Conservation (phyloP, 2,797 vertebrate genomes). For the Pseudochaenichthys georgianus region DNA sequence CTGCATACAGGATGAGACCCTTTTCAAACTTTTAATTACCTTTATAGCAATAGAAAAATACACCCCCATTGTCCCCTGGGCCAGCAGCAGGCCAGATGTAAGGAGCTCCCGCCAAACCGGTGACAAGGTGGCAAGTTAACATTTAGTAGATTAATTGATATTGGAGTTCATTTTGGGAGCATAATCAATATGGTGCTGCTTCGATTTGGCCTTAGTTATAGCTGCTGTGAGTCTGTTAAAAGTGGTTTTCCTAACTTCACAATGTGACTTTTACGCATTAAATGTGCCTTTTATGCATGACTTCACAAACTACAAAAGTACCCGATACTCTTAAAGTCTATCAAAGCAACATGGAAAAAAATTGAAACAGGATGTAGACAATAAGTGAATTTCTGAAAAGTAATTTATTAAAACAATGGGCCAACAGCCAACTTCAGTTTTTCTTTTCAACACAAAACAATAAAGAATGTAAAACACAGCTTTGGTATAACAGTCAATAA, state of each 20-base stretch:
- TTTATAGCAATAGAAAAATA: slow-evolving; percentile 86
- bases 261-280: slow-evolving; percentile 23
- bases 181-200: neutral
- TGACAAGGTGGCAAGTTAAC: slow-evolving; percentile 50
- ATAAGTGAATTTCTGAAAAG: slow-evolving; percentile 59
- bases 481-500: slow-evolving; percentile 92
- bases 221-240: neutral
- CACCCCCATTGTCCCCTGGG: slow-evolving; percentile 74
- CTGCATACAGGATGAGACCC: slow-evolving; percentile 93
- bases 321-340: rapidly evolving
- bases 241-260: neutral
- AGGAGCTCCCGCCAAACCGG: slow-evolving; percentile 72
- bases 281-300: slow-evolving; percentile 17
- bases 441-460: slow-evolving; percentile 84
- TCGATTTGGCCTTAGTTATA: neutral
- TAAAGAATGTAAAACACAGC: slow-evolving; percentile 86
- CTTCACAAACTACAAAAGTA: neutral
- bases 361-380: slow-evolving; percentile 47
- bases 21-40: slow-evolving; percentile 92
- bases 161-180: slow-evolving; percentile 1
- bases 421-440: slow-evolving; percentile 68
- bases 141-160: slow-evolving; percentile 20
- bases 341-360: neutral
- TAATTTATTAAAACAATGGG: slow-evolving; percentile 80
- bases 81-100: slow-evolving; percentile 56